These are phyloP conservation scores for Spilogale gracilis DNA, from an alignment of 2,113 vertebrate species.

Conservation along the genomic window DNA sequence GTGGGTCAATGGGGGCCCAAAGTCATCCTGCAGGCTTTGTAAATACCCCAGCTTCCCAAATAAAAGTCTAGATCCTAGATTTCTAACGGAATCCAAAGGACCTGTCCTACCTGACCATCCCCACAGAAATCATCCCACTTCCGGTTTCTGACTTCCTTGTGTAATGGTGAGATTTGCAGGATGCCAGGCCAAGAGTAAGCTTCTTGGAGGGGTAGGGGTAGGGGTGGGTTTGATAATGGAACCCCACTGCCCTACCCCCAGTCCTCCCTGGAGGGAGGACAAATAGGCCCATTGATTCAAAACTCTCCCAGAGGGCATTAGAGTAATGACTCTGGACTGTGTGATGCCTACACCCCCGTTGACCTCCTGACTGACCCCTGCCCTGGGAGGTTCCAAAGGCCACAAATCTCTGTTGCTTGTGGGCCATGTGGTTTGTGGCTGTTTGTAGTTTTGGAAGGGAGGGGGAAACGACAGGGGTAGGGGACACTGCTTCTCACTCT, in stretches of 20 bases:
- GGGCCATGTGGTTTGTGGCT: conserved; percentile 83
- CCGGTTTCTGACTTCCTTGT: conserved; percentile 65
- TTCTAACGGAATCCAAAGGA: conserved; percentile 47
- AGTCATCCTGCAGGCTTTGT: neutral
- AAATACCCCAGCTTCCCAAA: conserved; percentile 49
- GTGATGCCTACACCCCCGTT: conserved; percentile 80
- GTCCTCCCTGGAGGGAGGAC: conserved; percentile 79
- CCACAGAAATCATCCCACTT: conserved; percentile 58
- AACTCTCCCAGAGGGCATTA: conserved; percentile 81
- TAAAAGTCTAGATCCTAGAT: conserved; percentile 58
- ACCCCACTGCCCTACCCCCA: conserved; percentile 75
- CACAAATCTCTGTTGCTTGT: conserved; percentile 83
- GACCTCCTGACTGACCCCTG: conserved; percentile 83
- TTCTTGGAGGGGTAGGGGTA: conserved; percentile 52
- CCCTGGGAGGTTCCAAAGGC: conserved; percentile 83
- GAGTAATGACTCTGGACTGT: conserved; percentile 84
- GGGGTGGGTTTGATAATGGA: conserved; percentile 76
- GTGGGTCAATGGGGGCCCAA: neutral
- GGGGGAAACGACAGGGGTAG: neutral
- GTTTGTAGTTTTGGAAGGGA: conserved; percentile 77
- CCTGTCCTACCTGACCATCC: neutral
- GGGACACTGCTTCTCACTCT: conserved; percentile 77
- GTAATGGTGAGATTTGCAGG: conserved; percentile 23
- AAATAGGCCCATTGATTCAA: conserved; percentile 83
- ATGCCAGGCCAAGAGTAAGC: conserved; percentile 50